Percentiles rank a stretch among this genome's conserved stretches.
These are phyloP conservation scores for Mus spicilegus DNA, from an alignment of 2,113 vertebrate genomes.

Conservation along the genomic window DNA sequence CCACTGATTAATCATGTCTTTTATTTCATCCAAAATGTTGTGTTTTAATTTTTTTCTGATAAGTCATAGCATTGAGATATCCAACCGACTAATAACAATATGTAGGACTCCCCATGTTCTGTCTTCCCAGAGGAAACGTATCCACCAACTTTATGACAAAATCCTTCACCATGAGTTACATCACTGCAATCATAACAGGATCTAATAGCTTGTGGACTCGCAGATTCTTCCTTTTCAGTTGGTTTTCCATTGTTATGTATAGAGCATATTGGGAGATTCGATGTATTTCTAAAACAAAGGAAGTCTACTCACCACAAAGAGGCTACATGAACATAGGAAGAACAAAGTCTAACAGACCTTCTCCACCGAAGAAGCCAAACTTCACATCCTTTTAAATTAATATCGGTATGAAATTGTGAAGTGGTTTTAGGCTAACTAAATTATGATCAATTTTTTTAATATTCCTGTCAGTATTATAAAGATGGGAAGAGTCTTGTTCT, in stretches of 20 bases:
- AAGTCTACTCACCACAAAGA: slow-evolving; percentile 28
- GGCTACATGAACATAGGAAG: background rate
- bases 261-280: background rate
- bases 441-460: background rate
- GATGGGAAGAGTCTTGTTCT: background rate
- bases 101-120: background rate
- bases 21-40: background rate
- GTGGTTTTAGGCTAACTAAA: slow-evolving; percentile 5
- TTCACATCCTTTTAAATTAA: background rate
- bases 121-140: background rate
- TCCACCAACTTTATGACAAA: background rate
- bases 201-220: background rate
- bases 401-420: background rate
- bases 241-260: background rate
- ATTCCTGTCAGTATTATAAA: slow-evolving; percentile 16
- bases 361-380: background rate
- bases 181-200: background rate
- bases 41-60: background rate
- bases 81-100: background rate
- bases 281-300: background rate
- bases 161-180: background rate
- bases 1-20: background rate
- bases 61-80: background rate
- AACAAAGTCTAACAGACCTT: background rate
- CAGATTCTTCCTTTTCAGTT: background rate